phyloP scores from a whole-genome alignment of 2,888 invertebrate genomes.

The Colostygia pectinataria region DNA sequence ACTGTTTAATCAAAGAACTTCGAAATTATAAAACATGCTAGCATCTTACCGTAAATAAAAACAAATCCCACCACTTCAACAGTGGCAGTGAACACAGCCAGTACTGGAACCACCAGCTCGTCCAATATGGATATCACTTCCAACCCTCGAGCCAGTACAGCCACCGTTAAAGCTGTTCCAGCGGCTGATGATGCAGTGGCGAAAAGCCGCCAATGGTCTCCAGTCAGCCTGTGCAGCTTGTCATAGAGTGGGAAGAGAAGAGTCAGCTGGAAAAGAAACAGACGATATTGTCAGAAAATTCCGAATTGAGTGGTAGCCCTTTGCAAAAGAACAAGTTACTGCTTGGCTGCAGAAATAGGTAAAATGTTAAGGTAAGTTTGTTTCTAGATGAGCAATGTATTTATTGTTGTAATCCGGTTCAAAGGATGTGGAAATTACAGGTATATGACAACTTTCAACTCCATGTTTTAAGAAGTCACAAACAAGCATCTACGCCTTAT shows the following conservation, averaged over 20 bases:
- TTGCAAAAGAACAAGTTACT: too few species aligned
- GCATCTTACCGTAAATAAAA: slow-evolving; percentile 69
- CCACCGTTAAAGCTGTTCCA: slow-evolving; percentile 68
- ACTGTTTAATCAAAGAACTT: too few species aligned
- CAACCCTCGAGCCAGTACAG: slow-evolving; percentile 62
- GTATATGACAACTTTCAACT: too few species aligned
- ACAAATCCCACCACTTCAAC: slow-evolving; percentile 72
- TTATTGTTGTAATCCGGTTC: too few species aligned
- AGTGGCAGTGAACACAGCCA: slow-evolving; percentile 63
- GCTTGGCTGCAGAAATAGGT: too few species aligned
- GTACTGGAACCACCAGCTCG: slow-evolving; percentile 62
- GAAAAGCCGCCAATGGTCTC: slow-evolving; percentile 72
- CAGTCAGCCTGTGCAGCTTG: slow-evolving; percentile 64
- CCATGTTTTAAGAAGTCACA: too few species aligned
- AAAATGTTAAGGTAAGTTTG: too few species aligned
- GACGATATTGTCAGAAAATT: neutral
- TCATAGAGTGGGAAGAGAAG: slow-evolving; percentile 73
- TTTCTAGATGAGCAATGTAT: too few species aligned
- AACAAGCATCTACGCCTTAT: too few species aligned
- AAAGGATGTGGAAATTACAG: too few species aligned
- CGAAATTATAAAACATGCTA: neutral
- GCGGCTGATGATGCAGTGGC: slow-evolving; percentile 66
- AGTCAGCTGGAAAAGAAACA: slow-evolving; percentile 56
- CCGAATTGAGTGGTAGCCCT: too few species aligned
- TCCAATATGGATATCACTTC: slow-evolving; percentile 63